phyloP scores from a whole-genome alignment of 2,113 vertebrate genomes.

The Lycaon pictus region DNA sequence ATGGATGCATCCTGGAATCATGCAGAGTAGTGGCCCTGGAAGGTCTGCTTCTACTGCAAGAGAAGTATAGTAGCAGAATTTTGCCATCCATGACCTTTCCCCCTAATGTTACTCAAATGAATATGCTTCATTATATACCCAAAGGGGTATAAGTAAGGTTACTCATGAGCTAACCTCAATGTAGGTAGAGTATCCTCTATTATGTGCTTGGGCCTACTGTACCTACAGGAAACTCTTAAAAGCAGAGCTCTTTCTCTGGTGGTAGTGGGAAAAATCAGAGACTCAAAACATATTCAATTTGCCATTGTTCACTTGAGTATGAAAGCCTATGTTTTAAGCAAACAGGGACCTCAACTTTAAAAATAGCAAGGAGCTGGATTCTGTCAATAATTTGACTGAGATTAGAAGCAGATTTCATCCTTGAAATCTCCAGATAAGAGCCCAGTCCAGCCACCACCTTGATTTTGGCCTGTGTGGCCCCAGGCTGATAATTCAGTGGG shows the following conservation, averaged over 20 bases:
- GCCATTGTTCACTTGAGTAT: neutral
- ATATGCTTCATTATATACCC: neutral
- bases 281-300: neutral
- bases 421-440: neutral
- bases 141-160: neutral
- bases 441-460: neutral
- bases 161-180: neutral
- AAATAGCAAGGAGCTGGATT: neutral
- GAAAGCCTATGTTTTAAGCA: neutral
- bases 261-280: neutral
- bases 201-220: neutral
- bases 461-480: neutral
- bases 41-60: neutral
- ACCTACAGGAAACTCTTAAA: neutral
- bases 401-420: neutral
- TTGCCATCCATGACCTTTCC: neutral
- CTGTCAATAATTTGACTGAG: neutral
- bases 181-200: neutral
- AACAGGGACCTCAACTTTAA: neutral
- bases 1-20: neutral
- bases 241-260: neutral
- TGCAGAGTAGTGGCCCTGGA: neutral
- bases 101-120: neutral
- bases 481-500: neutral
- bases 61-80: neutral